These are phyloP conservation scores for Sylvicola cinctus DNA, from an alignment of 2,888 invertebrate species.

Conservation along the genomic window DNA sequence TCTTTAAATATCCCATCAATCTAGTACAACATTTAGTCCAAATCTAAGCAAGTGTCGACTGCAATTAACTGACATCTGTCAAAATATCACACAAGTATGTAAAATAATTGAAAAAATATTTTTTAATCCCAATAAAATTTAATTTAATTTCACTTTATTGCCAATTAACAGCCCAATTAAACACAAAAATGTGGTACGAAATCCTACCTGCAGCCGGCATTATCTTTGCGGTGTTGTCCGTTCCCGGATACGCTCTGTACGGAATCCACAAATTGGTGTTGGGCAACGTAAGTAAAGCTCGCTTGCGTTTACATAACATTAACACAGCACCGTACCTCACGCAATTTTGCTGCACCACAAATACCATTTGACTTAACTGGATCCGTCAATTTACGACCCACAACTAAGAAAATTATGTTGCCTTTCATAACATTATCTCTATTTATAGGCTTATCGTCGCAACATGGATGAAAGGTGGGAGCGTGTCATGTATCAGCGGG, in stretches of 20 bases:
- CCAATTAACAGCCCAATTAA: neutral
- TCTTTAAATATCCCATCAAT: no score
- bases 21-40: no score
- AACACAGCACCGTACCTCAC: constrained; percentile 3
- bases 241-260: constrained; percentile 40
- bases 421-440: neutral
- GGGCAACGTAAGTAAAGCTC: constrained; percentile 40
- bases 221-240: constrained; percentile 33
- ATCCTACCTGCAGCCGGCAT: constrained; percentile 41
- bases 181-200: constrained; percentile 48
- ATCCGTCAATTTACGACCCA: neutral
- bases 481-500: constrained; percentile 36
- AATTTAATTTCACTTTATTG: no score
- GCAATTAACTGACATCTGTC: no score
- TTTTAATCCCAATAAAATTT: no score
- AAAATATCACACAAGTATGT: no score
- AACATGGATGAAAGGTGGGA: constrained; percentile 29
- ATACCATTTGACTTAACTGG: constrained; percentile 11
- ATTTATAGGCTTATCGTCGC: constrained; percentile 34
- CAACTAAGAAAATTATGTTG: neutral
- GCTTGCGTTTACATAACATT: constrained; percentile 7
- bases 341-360: constrained; percentile 13
- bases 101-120: no score
- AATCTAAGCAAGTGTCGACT: no score
- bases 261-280: constrained; percentile 35